A percentile compares a stretch with the other conserved stretches of the same genome.
Conservation (phyloP, 2,888 invertebrate species). For the Caenorhabditis panamensis region DNA sequence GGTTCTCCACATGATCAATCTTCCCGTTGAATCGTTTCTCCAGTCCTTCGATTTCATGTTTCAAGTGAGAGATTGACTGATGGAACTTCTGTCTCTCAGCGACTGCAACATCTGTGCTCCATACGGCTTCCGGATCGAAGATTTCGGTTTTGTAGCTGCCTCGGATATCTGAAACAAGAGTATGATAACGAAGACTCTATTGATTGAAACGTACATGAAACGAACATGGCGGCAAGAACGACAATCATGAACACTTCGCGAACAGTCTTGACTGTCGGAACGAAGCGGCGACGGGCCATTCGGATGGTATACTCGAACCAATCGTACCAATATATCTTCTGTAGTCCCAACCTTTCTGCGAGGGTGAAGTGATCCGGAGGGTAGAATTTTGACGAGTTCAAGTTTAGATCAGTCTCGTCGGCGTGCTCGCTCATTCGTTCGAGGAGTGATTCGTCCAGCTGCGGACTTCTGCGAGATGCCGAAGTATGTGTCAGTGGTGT, state of each 20-base stretch:
- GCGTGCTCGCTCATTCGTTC: conserved; percentile 42
- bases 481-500: conserved; percentile 33
- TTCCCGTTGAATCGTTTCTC: not conserved
- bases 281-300: conserved; percentile 27
- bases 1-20: conserved; percentile 2
- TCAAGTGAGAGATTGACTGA: conserved; percentile 17
- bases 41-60: not conserved
- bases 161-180: conserved; percentile 22
- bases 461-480: conserved; percentile 14
- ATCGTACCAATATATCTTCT: conserved; percentile 33
- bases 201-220: conserved; percentile 16
- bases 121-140: not conserved
- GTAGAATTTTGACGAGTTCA: conserved; percentile 38
- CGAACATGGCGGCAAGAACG: conserved; percentile 7
- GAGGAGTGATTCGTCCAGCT: conserved; percentile 16
- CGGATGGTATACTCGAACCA: conserved; percentile 28
- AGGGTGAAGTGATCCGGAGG: conserved; percentile 45
- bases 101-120: not conserved
- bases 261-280: conserved; percentile 13
- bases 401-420: conserved; percentile 29
- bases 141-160: conserved; percentile 11
- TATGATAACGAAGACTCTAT: too few relatives aligned
- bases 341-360: conserved; percentile 31
- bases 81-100: conserved; percentile 17
- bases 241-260: conserved; percentile 9